These are phyloP conservation scores for Zaprionus lachaisei DNA, from an alignment of 1,140 invertebrate species.

Conservation along the genomic window DNA sequence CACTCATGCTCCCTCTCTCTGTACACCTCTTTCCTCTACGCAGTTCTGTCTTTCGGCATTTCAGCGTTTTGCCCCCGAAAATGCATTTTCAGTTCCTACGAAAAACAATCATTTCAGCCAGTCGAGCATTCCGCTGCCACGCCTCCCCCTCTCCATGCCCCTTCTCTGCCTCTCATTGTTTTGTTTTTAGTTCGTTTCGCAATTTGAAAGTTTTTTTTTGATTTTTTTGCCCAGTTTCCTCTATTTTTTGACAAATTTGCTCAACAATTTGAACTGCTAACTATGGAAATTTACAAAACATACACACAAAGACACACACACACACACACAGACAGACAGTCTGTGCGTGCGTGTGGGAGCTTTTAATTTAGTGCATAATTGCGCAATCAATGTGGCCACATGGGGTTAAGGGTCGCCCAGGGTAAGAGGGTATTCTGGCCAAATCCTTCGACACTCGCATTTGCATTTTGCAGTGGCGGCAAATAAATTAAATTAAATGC, in stretches of 20 bases:
- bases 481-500: slow-evolving; percentile 50
- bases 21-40: background rate
- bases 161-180: slow-evolving; percentile 7
- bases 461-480: slow-evolving; percentile 12
- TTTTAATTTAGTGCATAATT: slow-evolving; percentile 60
- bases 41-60: slow-evolving; percentile 35
- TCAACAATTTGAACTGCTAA: slow-evolving; percentile 31
- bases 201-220: slow-evolving; percentile 28
- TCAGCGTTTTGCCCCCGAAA: slow-evolving; percentile 26
- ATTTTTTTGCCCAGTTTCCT: background rate
- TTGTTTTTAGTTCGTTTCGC: slow-evolving; percentile 24
- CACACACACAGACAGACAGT: background rate
- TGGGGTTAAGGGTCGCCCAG: background rate
- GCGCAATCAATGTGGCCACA: slow-evolving; percentile 42
- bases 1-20: no score
- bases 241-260: slow-evolving; percentile 42
- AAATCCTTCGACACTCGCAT: slow-evolving; percentile 12
- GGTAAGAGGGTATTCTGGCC: background rate
- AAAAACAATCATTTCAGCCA: slow-evolving; percentile 37
- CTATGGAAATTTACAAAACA: slow-evolving; percentile 27
- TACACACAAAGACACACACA: background rate
- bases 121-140: slow-evolving; percentile 17
- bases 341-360: slow-evolving; percentile 18
- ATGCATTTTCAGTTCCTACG: slow-evolving; percentile 30
- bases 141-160: background rate